Base-by-base conservation (phyloP, 2,888 invertebrate species). In the Tinea semifulvella region DNA sequence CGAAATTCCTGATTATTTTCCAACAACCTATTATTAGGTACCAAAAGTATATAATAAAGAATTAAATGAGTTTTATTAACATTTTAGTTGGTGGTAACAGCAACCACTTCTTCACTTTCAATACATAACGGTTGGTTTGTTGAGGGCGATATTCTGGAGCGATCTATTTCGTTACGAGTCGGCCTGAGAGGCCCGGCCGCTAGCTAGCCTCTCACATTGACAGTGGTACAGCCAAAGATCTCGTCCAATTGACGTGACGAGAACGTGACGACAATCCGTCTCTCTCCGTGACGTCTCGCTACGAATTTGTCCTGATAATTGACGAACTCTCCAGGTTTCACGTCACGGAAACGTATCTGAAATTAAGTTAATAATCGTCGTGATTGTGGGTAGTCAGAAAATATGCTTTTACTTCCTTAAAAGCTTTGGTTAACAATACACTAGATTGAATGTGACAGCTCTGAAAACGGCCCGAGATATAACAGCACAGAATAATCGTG, bases 211-310 rank as follows among this genome's bases (percentile, higher is more conserved):
- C 77, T 75, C 63, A 84, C 82, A 46, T 66, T 73, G 56, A 86
- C 80, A 50, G 63, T 76, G 6, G 79, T 79, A 52, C 84, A 82
- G 43, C 87, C 88, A 53, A 77, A 77, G 60, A 88, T 82, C 65
- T 88, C 87, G 61, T 85, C 83, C 47, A 89, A 68, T 67, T 88
- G 85, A 46, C 84, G 79, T 25, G 87, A 88, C 45, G 84, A 85
- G 72, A 89, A 89, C 31, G 86, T 84, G 48, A 83, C 87, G 16
- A 88, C 85, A 50, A 88, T 79, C 56, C 83, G 85, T n/a, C 84
- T 69, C 56, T 85, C 82, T 5, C 88, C 88, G 39, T 74, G 65
- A 43, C 84, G 74, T 19, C 82, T 77, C 0, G 88, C 85, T 46
- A 81, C 61, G 56, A 88, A 85, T 53, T 75, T 81, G 60, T 87